These are phyloP conservation scores for Sebastes taczanowskii DNA, from an alignment of 2,797 vertebrate genomes.

Conservation along the genomic window DNA sequence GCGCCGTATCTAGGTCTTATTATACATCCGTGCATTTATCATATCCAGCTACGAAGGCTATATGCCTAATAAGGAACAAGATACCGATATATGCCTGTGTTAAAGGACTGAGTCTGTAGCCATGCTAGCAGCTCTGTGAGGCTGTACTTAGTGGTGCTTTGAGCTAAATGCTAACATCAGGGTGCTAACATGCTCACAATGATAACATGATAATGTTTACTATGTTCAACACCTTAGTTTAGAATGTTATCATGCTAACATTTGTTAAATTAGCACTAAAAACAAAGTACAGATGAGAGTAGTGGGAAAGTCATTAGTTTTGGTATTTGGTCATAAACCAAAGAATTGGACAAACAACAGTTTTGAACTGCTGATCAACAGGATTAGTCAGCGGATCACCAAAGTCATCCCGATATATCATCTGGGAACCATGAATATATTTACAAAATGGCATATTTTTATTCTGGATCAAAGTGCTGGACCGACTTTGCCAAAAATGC, in stretches of 20 bases:
- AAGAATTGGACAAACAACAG: not conserved
- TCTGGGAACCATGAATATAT: not conserved
- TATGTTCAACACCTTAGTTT: not conserved
- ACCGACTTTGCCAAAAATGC: not conserved
- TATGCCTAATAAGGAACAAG: not conserved
- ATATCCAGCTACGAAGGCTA: not conserved
- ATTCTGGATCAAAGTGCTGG: not conserved
- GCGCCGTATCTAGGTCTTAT: no score
- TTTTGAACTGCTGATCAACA: not conserved
- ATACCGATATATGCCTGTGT: not conserved
- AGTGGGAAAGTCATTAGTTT: not conserved
- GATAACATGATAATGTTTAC: no score
- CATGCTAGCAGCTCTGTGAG: not conserved
- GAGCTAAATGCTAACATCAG: no score
- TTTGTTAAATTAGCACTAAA: not conserved
- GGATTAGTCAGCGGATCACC: not conserved
- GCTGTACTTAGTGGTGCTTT: not conserved
- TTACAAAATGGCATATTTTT: not conserved
- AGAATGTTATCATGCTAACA: not conserved
- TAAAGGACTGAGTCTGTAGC: not conserved
- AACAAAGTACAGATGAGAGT: no score
- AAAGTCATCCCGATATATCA: not conserved
- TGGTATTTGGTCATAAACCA: not conserved
- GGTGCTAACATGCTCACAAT: no score
- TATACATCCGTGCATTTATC: not conserved